Percentiles rank a stretch among this genome's conserved stretches.
These are phyloP conservation scores for Enoplolaimus lenunculus DNA, from an alignment of 2,888 invertebrate genomes.

Conservation along the genomic window DNA sequence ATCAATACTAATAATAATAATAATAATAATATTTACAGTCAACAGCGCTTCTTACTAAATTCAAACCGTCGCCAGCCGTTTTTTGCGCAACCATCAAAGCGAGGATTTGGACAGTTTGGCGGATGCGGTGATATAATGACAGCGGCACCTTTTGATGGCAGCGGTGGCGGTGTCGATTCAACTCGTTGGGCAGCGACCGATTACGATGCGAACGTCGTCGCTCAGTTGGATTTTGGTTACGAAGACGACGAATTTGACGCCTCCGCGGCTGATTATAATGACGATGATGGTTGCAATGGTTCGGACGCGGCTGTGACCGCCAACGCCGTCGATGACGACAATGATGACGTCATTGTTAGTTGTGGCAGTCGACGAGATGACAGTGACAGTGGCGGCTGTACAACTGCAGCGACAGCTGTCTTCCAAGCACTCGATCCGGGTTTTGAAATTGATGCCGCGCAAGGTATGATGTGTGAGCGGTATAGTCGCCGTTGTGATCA, in stretches of 20 bases:
- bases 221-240: slow-evolving; percentile 36
- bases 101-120: too few relatives aligned
- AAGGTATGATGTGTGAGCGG: too few relatives aligned
- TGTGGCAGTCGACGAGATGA: neutral
- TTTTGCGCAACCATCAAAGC: too few relatives aligned
- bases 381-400: neutral
- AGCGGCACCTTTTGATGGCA: neutral
- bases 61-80: too few relatives aligned
- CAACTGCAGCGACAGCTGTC: slow-evolving; percentile 6
- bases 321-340: neutral
- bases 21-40: too few relatives aligned
- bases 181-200: slow-evolving; percentile 22
- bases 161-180: neutral
- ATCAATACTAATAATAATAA: too few relatives aligned
- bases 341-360: neutral
- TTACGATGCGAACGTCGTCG: slow-evolving; percentile 37
- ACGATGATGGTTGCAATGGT: neutral
- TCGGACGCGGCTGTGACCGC: neutral
- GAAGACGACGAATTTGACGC: slow-evolving; percentile 9
- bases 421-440: neutral
- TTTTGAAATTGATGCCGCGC: neutral
- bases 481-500: too few relatives aligned
- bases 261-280: neutral
- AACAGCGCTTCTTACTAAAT: too few relatives aligned
- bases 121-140: too few relatives aligned